A percentile compares a stretch with the other conserved stretches of the same genome.
phyloP scores from a whole-genome alignment of 2,888 invertebrate species.

The Brachycybe producta region DNA sequence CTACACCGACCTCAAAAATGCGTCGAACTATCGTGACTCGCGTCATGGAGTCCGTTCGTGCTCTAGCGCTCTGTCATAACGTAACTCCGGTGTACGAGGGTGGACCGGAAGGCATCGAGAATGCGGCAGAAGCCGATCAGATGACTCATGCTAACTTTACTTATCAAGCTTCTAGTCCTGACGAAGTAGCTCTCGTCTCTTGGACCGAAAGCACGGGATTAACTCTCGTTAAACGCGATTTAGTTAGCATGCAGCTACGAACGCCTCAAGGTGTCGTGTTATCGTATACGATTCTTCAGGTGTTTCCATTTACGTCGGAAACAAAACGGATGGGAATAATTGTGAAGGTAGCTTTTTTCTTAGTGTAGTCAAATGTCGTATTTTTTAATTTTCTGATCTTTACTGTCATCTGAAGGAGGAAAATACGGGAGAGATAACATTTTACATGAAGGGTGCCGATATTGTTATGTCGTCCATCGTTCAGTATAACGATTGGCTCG shows the following conservation, averaged over 20 bases:
- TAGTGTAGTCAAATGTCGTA: neutral
- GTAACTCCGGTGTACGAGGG: slow-evolving; percentile 92
- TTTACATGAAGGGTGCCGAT: slow-evolving; percentile 97
- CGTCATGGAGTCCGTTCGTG: slow-evolving; percentile 79
- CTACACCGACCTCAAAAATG: slow-evolving; percentile 36
- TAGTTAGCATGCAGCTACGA: slow-evolving; percentile 42
- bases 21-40: slow-evolving; percentile 56
- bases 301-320: slow-evolving; percentile 62
- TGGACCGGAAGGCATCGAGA: neutral
- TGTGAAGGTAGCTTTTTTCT: slow-evolving; percentile 39
- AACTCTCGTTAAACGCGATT: slow-evolving; percentile 44
- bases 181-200: slow-evolving; percentile 57
- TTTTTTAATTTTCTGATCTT: neutral
- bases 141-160: slow-evolving; percentile 31
- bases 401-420: slow-evolving; percentile 43
- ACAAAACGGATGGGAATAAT: slow-evolving; percentile 65
- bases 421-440: slow-evolving; percentile 68
- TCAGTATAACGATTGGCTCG: slow-evolving; percentile 88
- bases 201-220: slow-evolving; percentile 60
- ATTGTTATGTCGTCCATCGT: slow-evolving; percentile 82
- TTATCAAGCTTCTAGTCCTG: slow-evolving; percentile 63
- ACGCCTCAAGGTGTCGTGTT: slow-evolving; percentile 39
- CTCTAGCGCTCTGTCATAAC: slow-evolving; percentile 94
- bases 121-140: slow-evolving; percentile 19
- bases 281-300: slow-evolving; percentile 48